Percentiles rank a stretch among this genome's conserved stretches.
Evolutionary conservation across 2,113 vertebrate species (phyloP).

Genomic region (Phycodurus eques): DNA sequence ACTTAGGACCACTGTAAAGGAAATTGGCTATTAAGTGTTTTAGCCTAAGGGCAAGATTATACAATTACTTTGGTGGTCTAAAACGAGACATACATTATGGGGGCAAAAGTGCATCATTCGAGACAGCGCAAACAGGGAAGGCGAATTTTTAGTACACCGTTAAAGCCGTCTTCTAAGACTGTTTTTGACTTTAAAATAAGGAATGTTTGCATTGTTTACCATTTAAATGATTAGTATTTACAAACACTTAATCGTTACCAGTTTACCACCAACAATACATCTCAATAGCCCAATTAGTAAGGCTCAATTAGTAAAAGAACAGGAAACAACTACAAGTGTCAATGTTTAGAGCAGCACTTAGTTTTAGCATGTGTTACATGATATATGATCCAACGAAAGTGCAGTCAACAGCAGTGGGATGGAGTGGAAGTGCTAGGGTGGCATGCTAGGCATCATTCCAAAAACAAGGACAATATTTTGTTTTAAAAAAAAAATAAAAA

Average conservation of each 20-base stretch:
- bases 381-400: not conserved
- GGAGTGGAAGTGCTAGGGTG: slow-evolving; percentile 24
- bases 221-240: not conserved
- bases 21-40: slow-evolving; percentile 30
- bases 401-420: slow-evolving; percentile 8
- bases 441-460: slow-evolving; percentile 26
- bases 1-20: slow-evolving; percentile 34
- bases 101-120: slow-evolving; percentile 34
- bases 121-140: slow-evolving; percentile 19
- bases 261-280: too few species aligned
- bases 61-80: slow-evolving; percentile 34
- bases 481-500: not conserved
- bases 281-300: too few species aligned
- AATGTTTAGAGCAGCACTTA: too few species aligned
- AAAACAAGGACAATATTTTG: slow-evolving; percentile 53
- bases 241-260: not conserved
- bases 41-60: slow-evolving; percentile 14
- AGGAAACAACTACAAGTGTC: too few species aligned
- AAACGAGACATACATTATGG: slow-evolving; percentile 34
- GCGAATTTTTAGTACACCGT: not conserved
- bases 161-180: not conserved
- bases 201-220: not conserved
- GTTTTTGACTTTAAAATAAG: not conserved
- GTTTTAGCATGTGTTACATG: not conserved
- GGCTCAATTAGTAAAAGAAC: too few species aligned